Evolutionary conservation across 2,888 invertebrate species (phyloP).

Genomic region (Rhorus exstirpatorius): DNA sequence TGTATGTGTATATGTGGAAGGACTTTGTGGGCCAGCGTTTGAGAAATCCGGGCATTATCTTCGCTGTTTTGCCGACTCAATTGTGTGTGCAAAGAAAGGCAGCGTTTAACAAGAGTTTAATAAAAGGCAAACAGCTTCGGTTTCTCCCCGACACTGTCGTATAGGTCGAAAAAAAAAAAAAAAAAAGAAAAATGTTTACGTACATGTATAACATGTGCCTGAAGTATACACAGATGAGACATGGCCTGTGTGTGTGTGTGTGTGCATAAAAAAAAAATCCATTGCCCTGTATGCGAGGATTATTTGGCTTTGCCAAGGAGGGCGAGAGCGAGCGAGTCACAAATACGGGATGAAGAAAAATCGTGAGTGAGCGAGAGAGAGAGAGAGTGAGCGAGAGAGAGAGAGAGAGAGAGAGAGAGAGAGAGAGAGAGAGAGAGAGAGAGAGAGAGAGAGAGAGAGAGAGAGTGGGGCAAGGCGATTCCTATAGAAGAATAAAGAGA

Average conservation of each 20-base stretch:
- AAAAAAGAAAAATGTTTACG: too few relatives aligned
- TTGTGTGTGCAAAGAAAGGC: slow-evolving; percentile 84
- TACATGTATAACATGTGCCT: slow-evolving; percentile 1
- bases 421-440: slow-evolving; percentile 29
- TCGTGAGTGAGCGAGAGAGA: slow-evolving; percentile 25
- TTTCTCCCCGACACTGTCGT: slow-evolving; percentile 54
- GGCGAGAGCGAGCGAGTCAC: slow-evolving; percentile 18
- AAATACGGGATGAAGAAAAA: slow-evolving; percentile 39
- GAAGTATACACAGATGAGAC: neutral
- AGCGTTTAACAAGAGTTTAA: slow-evolving; percentile 86
- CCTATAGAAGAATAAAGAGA: slow-evolving; percentile 69
- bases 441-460: slow-evolving; percentile 2
- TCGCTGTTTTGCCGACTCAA: slow-evolving; percentile 86
- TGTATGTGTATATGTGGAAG: slow-evolving; percentile 34
- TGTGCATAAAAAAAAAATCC: neutral
- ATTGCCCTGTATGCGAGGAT: slow-evolving; percentile 62
- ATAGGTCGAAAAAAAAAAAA: too few relatives aligned
- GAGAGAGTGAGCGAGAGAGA: slow-evolving; percentile 14
- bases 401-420: slow-evolving; percentile 30
- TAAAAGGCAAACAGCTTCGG: slow-evolving; percentile 85
- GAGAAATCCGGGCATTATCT: slow-evolving; percentile 81
- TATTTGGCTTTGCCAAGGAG: slow-evolving; percentile 71
- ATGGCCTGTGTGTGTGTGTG: neutral
- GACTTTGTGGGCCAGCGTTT: slow-evolving; percentile 65
- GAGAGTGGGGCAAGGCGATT: slow-evolving; percentile 53